These are phyloP conservation scores for Nomada lathburiana DNA, from an alignment of 2,888 invertebrate genomes.

Conservation along the genomic window DNA sequence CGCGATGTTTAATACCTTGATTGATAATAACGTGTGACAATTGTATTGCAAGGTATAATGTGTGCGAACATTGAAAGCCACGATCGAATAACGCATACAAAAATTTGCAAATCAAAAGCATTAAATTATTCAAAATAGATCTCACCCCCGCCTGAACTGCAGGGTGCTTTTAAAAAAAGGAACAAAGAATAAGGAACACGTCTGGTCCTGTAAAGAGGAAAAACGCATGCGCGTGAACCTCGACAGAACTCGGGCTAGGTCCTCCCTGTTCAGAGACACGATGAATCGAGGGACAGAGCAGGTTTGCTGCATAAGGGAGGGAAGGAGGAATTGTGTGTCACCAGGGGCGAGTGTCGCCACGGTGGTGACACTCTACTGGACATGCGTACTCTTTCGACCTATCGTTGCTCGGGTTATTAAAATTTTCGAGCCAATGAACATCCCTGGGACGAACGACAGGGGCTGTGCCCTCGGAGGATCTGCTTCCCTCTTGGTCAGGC, in stretches of 20 bases:
- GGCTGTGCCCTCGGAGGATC: slow-evolving; percentile 52
- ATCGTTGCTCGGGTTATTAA: slow-evolving; percentile 81
- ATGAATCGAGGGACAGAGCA: slow-evolving; percentile 44
- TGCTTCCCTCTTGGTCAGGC: slow-evolving; percentile 24
- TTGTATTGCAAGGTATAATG: no score
- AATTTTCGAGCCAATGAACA: slow-evolving; percentile 82
- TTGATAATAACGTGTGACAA: no score
- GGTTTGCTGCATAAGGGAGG: slow-evolving; percentile 39
- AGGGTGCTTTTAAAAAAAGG: not conserved
- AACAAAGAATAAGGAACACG: slow-evolving; percentile 20
- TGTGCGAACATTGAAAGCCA: no score
- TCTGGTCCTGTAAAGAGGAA: slow-evolving; percentile 18
- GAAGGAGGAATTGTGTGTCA: slow-evolving; percentile 68
- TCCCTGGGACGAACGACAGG: slow-evolving; percentile 61
- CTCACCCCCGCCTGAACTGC: not conserved
- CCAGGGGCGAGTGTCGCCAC: slow-evolving; percentile 71
- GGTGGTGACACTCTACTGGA: slow-evolving; percentile 79
- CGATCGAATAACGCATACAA: no score
- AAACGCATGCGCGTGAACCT: slow-evolving; percentile 61
- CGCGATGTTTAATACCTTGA: no score
- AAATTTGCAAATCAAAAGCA: no score
- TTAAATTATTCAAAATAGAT: no score
- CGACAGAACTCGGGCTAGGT: slow-evolving; percentile 44
- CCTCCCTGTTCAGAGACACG: slow-evolving; percentile 66
- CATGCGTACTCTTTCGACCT: slow-evolving; percentile 83